Conservation (phyloP, 2,113 vertebrate species). For the Naja naja region DNA sequence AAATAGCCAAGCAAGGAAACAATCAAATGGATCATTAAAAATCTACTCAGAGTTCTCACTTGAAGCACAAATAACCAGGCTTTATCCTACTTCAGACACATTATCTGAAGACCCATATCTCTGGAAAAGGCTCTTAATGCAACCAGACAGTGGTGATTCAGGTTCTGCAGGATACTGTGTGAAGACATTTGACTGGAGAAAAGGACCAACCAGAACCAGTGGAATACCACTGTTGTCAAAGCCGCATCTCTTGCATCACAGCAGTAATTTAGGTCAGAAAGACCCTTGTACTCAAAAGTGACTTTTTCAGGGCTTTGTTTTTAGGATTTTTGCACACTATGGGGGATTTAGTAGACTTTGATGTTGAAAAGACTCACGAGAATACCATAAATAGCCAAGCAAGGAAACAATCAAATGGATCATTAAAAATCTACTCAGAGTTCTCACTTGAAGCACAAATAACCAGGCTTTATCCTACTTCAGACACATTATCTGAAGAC, state of each 20-base stretch:
- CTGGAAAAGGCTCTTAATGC: neutral
- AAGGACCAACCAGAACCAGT: too few species aligned
- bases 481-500: neutral
- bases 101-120: neutral
- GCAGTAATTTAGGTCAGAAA: slow-evolving; percentile 14
- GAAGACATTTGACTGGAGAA: too few species aligned
- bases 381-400: neutral
- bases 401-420: neutral
- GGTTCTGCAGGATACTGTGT: too few species aligned
- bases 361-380: neutral
- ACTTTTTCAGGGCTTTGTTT: neutral
- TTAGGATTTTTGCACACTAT: neutral
- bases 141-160: too few species aligned
- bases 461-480: neutral
- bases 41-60: neutral
- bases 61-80: neutral
- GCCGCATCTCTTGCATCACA: slow-evolving; percentile 20
- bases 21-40: neutral
- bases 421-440: neutral
- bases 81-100: neutral
- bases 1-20: neutral
- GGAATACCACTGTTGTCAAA: too few species aligned
- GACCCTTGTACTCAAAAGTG: neutral
- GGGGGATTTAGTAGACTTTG: neutral
- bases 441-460: neutral